phyloP scores from a whole-genome alignment of 2,797 vertebrate genomes.

The Semotilus atromaculatus region DNA sequence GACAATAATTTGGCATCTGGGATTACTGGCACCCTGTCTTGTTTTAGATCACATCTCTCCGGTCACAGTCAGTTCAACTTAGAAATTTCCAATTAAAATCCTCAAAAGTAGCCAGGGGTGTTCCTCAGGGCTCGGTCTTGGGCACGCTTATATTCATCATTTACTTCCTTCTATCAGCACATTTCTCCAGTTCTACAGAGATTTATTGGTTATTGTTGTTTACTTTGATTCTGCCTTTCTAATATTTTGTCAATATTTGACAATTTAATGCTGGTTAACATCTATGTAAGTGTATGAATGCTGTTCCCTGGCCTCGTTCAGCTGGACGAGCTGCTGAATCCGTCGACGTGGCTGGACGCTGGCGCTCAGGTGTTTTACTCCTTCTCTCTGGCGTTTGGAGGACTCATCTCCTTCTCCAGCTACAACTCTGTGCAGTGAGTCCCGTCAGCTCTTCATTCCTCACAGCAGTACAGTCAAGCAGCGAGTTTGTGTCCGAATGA shows the following conservation, averaged over 20 bases:
- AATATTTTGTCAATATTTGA: too few relatives aligned
- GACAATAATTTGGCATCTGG: too few relatives aligned
- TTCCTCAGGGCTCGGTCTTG: neutral
- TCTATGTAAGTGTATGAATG: neutral
- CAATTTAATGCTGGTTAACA: too few relatives aligned
- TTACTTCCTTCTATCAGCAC: neutral
- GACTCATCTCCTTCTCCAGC: constrained; percentile 97
- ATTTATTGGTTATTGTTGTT: too few relatives aligned
- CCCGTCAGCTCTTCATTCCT: neutral
- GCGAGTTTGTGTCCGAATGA: too few relatives aligned
- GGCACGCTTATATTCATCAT: neutral
- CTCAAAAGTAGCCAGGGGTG: neutral
- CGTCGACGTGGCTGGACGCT: constrained; percentile 90
- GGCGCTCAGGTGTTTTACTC: constrained; percentile 96
- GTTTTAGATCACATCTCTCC: neutral
- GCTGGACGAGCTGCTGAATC: constrained; percentile 87
- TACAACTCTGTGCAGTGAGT: constrained; percentile 95
- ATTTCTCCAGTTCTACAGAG: too few relatives aligned
- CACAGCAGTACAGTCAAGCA: neutral
- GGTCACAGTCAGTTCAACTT: neutral
- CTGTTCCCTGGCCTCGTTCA: constrained; percentile 61
- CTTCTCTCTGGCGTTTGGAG: constrained; percentile 93
- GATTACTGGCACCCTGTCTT: too few relatives aligned
- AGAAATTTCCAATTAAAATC: neutral
- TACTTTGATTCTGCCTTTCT: too few relatives aligned